Evolutionary conservation across 2,888 invertebrate genomes (phyloP), one percentile per base, ranked within the genome.

Genomic region (Papilio protenor): DNA sequence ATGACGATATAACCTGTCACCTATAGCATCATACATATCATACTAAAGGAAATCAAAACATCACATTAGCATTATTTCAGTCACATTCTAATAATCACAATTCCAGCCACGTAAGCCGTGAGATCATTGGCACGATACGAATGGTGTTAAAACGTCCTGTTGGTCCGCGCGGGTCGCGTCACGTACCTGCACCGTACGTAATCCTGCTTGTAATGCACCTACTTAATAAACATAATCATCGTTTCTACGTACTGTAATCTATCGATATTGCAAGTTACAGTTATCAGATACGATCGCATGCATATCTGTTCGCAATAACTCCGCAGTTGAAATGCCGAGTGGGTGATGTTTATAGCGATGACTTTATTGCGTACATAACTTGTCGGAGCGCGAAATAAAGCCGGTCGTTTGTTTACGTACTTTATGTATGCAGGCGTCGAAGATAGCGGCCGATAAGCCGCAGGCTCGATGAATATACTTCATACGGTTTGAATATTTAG

Each of bases 41-140:
- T 23, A 33, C 27, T 49, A 69, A 49, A 77, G 55, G 57, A 66
- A 57, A 77, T 77, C 57, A 73, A 75, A 55, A 69, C 69, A 69
- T 45, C 2, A 14, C 64, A 75, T 75, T 75, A 45, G 21, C 71
- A 78, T 64, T 78, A 78, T 75, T 75, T 72, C 75, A 72, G 64
- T 72, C 75, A 72, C 74, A 74, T 69, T n/a, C n/a, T n/a, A n/a
- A n/a, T n/a, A n/a, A 49, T 10, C 40, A 52, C 49, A 16, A 75
- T 78, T 75, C 81, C 80, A 78, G 82, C 83, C 84, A 77, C 83
- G 81, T 85, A 83, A 85, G 83, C 80, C 75, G 82, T 76, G 84
- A 81, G 88, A 86, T 86, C 89, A 87, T 86, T 88, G 88, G 87
- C 88, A 86, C 84, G 84, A 79, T 80, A 80, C 83, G 81, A 84